Evolutionary conservation across 1,140 invertebrate genomes (phyloP), one percentile per base, ranked within the genome.

Genomic region (Stegodyphus mimosarum): DNA sequence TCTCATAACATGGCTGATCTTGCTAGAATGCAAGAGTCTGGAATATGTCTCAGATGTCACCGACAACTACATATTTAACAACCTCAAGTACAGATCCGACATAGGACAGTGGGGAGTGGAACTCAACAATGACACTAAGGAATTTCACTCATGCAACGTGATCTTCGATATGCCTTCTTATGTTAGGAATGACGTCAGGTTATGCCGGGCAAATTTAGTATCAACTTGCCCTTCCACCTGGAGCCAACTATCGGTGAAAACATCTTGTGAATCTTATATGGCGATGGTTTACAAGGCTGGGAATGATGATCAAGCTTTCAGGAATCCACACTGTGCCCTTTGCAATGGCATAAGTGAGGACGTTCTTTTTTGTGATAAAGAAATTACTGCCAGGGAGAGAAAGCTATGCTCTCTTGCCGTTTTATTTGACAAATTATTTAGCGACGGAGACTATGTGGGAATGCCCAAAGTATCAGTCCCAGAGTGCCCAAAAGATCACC

Each of bases 401-500:
- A 84, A 50, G 49, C 67, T 52, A 10, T 64, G 78, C 15, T 86
- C 83, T 5, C 71, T 78, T 17, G 83, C 83, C 4, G 33, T 86
- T 33, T 6, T 86, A 7, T 33, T 86, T 52, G 83, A 86, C 48
- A 75, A n/a, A n/a, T 86, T 10, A 86, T 78, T 11, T n/a, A 64
- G 55, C 5, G 74, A 86, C 13, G 83, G 83, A 2, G 83, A 86
- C 17, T 3, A 63, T 6, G 83, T 86, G 6, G 83, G 83, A 10
- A 53, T 60, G 51, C 48, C 77, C n/a, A 51, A 17, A 13, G 11
- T 55, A 6, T 6, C 49, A 6, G 6, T 55, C 0, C 11, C 66
- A 5, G 4, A 48, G 0, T 86, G 78, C 51, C 17, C 18, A 0
- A 67, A 83, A 0, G 87, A 88, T 7, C 87, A 91, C 86, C n/a